A percentile compares a stretch with the other conserved stretches of the same genome.
Conservation (phyloP, 2,797 vertebrate genomes). For the Columba guinea region DNA sequence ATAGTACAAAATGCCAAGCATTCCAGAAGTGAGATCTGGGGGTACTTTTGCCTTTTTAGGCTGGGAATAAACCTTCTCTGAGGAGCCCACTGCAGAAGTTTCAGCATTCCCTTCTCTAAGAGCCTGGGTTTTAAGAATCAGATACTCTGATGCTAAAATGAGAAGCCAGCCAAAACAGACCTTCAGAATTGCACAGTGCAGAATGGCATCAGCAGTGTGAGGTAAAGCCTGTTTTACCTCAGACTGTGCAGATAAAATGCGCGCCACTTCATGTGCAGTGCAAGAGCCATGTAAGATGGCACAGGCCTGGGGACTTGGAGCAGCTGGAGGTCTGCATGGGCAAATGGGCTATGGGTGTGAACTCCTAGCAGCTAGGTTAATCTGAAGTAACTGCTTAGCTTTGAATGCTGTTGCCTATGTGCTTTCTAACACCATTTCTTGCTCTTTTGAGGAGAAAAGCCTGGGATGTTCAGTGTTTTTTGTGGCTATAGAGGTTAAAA, state of each 20-base stretch:
- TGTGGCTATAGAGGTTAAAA: neutral
- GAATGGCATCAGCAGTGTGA: neutral
- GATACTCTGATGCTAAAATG: neutral
- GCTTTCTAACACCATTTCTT: neutral
- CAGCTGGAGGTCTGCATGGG: neutral
- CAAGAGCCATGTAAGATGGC: neutral
- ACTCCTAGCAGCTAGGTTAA: neutral
- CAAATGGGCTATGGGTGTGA: neutral
- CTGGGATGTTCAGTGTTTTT: neutral
- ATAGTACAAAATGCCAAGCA: neutral
- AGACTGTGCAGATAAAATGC: neutral
- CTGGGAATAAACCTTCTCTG: neutral
- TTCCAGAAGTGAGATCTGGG: neutral
- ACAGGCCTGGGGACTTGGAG: neutral
- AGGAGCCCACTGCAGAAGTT: neutral
- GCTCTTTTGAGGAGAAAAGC: neutral
- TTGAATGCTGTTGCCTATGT: neutral
- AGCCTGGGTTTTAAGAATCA: neutral
- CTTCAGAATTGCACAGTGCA: neutral
- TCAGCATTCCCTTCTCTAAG: neutral
- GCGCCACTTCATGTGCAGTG: neutral
- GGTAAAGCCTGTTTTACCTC: neutral
- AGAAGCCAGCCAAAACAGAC: neutral
- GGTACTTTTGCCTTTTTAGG: neutral
- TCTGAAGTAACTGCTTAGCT: neutral